These are phyloP conservation scores for Sinocyclocheilus anshuiensis DNA, from an alignment of 2,113 vertebrate species.

Conservation along the genomic window DNA sequence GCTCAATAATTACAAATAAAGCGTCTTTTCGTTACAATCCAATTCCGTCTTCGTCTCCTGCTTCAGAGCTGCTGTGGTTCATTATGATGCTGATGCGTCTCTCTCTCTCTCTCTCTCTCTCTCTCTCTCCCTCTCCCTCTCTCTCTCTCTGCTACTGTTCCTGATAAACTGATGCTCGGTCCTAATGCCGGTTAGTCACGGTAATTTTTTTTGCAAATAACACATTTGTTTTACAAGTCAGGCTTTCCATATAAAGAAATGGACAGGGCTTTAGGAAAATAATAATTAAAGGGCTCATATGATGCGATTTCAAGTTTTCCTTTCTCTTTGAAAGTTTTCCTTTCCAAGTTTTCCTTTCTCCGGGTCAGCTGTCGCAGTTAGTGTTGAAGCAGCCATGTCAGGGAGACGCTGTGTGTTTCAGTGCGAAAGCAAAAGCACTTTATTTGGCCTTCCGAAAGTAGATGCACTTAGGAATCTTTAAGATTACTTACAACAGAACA, in stretches of 20 bases:
- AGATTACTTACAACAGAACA: too few species aligned
- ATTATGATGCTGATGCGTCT: slow-evolving; percentile 70
- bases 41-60: background rate
- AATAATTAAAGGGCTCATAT: too few species aligned
- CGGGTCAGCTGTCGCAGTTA: too few species aligned
- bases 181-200: slow-evolving; percentile 50
- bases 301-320: too few species aligned
- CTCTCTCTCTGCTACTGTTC: slow-evolving; percentile 15
- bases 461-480: too few species aligned
- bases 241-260: background rate
- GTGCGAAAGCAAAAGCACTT: too few species aligned
- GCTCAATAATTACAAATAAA: background rate
- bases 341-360: too few species aligned
- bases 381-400: too few species aligned
- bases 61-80: slow-evolving; percentile 63
- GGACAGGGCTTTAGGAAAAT: background rate
- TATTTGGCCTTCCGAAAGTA: too few species aligned
- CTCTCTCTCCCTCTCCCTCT: slow-evolving; percentile 52
- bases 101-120: slow-evolving; percentile 42
- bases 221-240: background rate
- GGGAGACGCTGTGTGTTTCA: too few species aligned
- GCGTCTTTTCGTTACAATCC: background rate
- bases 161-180: slow-evolving; percentile 36
- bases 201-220: background rate
- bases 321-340: too few species aligned